A percentile compares a stretch with the other conserved stretches of the same genome.
phyloP scores from a whole-genome alignment of 2,888 invertebrate genomes.

The Litoditis marina region DNA sequence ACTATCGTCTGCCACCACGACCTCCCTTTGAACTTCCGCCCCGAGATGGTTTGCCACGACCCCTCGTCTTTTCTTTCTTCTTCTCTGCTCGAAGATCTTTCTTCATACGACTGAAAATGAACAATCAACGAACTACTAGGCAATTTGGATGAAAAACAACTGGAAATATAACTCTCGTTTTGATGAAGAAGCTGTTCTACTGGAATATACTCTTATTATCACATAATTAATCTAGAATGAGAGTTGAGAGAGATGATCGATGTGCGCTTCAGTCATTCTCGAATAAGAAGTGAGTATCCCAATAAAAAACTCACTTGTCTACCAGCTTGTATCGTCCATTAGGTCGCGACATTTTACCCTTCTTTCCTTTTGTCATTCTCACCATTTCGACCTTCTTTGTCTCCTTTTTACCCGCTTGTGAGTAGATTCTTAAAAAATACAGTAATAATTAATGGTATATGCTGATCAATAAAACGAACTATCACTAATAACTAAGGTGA shows the following conservation, averaged over 20 bases:
- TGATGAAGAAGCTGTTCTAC: too few relatives aligned
- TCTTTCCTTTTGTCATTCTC: slow-evolving; percentile 77
- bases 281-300: background rate
- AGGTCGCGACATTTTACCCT: slow-evolving; percentile 49
- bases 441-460: background rate
- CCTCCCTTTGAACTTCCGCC: slow-evolving; percentile 4
- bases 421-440: slow-evolving; percentile 76
- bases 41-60: slow-evolving; percentile 29
- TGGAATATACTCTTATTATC: too few relatives aligned
- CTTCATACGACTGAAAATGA: slow-evolving; percentile 41
- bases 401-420: slow-evolving; percentile 68
- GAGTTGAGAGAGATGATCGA: background rate
- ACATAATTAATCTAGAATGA: background rate
- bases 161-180: too few relatives aligned
- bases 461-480: background rate
- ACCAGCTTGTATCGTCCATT: slow-evolving; percentile 54
- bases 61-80: slow-evolving; percentile 41
- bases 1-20: slow-evolving; percentile 7
- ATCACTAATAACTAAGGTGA: background rate
- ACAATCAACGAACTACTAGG: background rate
- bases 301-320: slow-evolving; percentile 28
- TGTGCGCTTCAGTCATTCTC: background rate
- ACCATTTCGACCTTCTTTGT: slow-evolving; percentile 89
- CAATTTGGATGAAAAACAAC: too few relatives aligned
- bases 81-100: slow-evolving; percentile 39